Base-by-base conservation (phyloP, 2,113 vertebrate genomes). In the Suricata suricatta region DNA sequence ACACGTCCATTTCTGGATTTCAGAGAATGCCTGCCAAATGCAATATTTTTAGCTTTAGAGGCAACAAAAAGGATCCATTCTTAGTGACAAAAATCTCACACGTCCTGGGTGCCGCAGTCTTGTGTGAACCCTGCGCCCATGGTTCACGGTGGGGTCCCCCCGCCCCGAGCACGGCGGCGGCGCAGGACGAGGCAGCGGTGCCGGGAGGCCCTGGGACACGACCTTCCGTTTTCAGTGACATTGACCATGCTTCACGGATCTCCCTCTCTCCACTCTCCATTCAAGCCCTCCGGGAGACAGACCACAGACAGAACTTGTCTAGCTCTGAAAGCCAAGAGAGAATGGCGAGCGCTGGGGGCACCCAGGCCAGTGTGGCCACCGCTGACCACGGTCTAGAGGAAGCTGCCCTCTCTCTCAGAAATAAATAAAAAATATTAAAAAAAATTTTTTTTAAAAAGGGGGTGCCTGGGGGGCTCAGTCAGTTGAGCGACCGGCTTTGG, bases 111-210 rank as follows among this genome's bases (percentile, higher is more conserved):
- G 64, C 54, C 17, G 4, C 10, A 57, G 93, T 95, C 69, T 79
- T 17, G n/a, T 50, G 84, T 79, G 74, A n/a, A 82, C 44, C 14
- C 72, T 3, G 12, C 27, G 13, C 1, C 83, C 47, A 12, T 1
- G 38, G 9, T 12, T 72, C 29, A 13, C 2, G 2, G 16, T 0
- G 14, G 38, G 47, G 72, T 64, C 3, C 7, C 4, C 17, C 23
- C 5, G 3, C 17, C 23, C 33, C 2, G 68, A n/a, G 68, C 21
- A 1, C 1, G 31, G 31, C 0, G 5, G 21, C 21, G 33, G 66
- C 35, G 8, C 17, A 1, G 1, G 60, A 21, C 29, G 1, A 7
- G 7, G 7, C 15, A 1, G 33, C 0, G 0, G 1, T 6, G 4
- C 50, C 5, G 10, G 0, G 47, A 25, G 38, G 79, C 15, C 38